Conservation (phyloP, 2,888 invertebrate genomes). For the Thymelicus acteon region DNA sequence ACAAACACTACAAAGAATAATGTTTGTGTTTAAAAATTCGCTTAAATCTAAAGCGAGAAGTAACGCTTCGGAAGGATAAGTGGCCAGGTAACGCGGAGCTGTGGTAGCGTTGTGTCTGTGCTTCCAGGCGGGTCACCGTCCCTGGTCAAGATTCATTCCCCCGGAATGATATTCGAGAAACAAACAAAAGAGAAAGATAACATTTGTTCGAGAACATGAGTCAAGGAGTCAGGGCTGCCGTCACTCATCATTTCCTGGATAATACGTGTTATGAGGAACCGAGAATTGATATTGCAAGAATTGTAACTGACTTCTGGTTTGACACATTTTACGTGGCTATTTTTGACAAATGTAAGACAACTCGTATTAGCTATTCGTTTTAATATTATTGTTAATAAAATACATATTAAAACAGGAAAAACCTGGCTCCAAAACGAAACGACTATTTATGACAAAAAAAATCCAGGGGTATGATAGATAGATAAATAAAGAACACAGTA, state of each 20-base stretch:
- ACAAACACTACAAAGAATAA: constrained; percentile 33
- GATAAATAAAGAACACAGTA: too few relatives aligned
- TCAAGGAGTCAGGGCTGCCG: constrained; percentile 60
- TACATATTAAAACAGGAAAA: too few relatives aligned
- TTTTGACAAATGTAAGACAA: too few relatives aligned
- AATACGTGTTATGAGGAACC: constrained; percentile 10
- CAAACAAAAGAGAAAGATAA: constrained; percentile 82
- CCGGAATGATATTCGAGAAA: constrained; percentile 75
- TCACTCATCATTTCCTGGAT: constrained; percentile 33
- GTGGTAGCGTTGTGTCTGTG: constrained; percentile 39
- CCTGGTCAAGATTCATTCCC: constrained; percentile 55
- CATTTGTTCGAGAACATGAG: constrained; percentile 79
- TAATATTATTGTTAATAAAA: too few relatives aligned
- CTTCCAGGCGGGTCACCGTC: constrained; percentile 48
- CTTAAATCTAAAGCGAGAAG: constrained; percentile 48
- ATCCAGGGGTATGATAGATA: too few relatives aligned
- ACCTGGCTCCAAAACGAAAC: too few relatives aligned
- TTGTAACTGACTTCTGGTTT: background rate
- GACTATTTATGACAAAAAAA: too few relatives aligned
- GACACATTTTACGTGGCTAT: background rate
- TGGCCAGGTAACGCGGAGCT: constrained; percentile 56
- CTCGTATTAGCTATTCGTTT: too few relatives aligned
- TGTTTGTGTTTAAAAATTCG: constrained; percentile 38
- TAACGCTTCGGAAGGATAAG: constrained; percentile 57
- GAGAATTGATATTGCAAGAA: constrained; percentile 3